Evolutionary conservation across 1,140 invertebrate genomes (phyloP), one percentile per base, ranked within the genome.

Genomic region (Caenorhabditis briggsae): DNA sequence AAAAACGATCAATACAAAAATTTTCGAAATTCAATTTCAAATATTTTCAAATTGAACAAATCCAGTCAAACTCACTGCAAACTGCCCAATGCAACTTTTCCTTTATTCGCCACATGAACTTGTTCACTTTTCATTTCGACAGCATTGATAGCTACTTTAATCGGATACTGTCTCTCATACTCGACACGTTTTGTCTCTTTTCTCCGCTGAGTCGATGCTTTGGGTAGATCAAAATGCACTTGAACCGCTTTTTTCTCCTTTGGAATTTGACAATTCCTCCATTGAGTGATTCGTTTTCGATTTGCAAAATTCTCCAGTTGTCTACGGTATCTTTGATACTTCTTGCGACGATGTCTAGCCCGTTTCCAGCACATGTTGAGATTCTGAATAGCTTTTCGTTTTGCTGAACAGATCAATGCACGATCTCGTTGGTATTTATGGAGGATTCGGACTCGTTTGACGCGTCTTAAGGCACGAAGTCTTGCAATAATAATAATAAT

Each of bases 321-420:
- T 25, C 70, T 78, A 14, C 70, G 70, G 23, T 78, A 78, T 78
- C 46, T 78, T 50, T 23, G 6, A 41, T 78, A 50, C 46, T 50
- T 78, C 46, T 78, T 78, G 3, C 46, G 6, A 12, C n/a, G 46
- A 78, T 78, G 70, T 50, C 70, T 78, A 6, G 70, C 46, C 7
- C n/a, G 6, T 25, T 78, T 50, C 46, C 18, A 78, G 5, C 33
- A 11, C 5, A 12, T 25, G 33, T 61, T 61, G 33, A 50, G n/a
- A 50, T 78, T 46, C 12, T 46, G 43, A 50, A 23, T 50, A n/a
- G 70, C 46, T 50, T 78, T 78, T 78, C 70, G 16, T 78, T 50
- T 41, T 5, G 64, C 33, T 46, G 33, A 9, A 43, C 33, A 70
- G 18, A 7, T 43, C 33, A 46, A 7, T 12, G 16, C 25, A 12